phyloP scores from a whole-genome alignment of 2,888 invertebrate genomes.

The Meteorus colon region DNA sequence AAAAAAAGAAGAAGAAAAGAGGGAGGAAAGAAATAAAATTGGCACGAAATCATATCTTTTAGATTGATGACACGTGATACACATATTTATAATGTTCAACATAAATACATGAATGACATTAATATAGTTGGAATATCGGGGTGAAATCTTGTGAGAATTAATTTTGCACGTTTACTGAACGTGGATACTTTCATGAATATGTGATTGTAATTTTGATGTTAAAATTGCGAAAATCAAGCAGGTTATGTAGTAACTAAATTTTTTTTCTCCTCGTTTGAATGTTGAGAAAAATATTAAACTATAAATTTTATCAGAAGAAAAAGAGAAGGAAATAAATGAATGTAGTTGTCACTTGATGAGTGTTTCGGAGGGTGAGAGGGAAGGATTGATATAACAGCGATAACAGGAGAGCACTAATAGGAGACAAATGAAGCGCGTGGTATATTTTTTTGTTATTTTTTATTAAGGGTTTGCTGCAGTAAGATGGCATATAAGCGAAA shows the following conservation, averaged over 20 bases:
- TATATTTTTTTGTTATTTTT: conserved; percentile 6
- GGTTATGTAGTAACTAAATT: too few relatives aligned
- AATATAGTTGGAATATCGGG: too few relatives aligned
- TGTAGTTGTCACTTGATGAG: conserved; percentile 6
- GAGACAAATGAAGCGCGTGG: conserved; percentile 65
- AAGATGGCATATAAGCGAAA: conserved; percentile 35
- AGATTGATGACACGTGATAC: not conserved
- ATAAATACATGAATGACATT: too few relatives aligned
- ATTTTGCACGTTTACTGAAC: too few relatives aligned
- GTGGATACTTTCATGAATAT: too few relatives aligned
- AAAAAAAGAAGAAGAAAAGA: not conserved
- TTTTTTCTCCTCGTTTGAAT: too few relatives aligned
- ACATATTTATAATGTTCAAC: not conserved
- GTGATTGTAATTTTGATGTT: too few relatives aligned
- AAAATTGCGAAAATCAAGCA: too few relatives aligned
- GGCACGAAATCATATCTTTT: conserved; percentile 6
- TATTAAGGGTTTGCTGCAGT: not conserved
- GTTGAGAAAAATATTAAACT: not conserved
- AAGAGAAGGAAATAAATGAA: not conserved
- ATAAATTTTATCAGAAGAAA: not conserved
- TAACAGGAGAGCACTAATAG: conserved; percentile 58
- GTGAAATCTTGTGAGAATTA: too few relatives aligned
- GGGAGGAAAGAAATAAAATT: not conserved
- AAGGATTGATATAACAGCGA: conserved; percentile 4
- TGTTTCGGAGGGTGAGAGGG: not conserved